A percentile compares a stretch with the other conserved stretches of the same genome.
Conservation (phyloP, 2,888 invertebrate genomes). For the Mylabris sibirica region DNA sequence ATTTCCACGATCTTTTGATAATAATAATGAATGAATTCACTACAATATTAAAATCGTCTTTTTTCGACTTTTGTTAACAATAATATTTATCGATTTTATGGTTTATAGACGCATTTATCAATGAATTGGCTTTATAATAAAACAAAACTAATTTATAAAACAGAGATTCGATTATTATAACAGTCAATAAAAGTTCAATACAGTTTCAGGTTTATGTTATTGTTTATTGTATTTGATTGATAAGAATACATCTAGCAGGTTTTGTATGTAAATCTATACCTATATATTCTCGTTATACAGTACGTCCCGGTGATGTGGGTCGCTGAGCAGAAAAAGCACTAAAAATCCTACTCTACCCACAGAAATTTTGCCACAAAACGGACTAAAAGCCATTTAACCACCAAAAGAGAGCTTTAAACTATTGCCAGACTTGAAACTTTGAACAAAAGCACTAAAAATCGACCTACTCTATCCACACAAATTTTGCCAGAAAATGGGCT, state of each 20-base stretch:
- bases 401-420: too few species aligned
- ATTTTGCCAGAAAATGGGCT: too few species aligned
- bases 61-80: neutral
- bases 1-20: neutral
- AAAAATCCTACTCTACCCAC: too few species aligned
- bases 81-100: neutral
- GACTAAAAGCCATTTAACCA: too few species aligned
- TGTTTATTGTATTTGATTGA: conserved; percentile 8
- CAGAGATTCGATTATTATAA: conserved; percentile 9
- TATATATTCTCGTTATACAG: neutral
- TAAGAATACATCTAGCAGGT: too few species aligned
- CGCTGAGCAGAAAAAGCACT: too few species aligned
- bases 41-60: neutral
- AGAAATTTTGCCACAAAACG: too few species aligned
- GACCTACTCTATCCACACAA: too few species aligned
- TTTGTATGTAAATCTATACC: neutral
- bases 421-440: too few species aligned
- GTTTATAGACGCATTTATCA: neutral
- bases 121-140: neutral
- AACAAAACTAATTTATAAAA: conserved; percentile 3
- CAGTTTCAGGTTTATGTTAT: neutral
- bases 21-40: neutral
- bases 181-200: conserved; percentile 8
- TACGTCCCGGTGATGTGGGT: too few species aligned
- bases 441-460: too few species aligned